These are phyloP conservation scores for Amphiprion percula DNA, from an alignment of 2,113 vertebrate species.

Conservation along the genomic window DNA sequence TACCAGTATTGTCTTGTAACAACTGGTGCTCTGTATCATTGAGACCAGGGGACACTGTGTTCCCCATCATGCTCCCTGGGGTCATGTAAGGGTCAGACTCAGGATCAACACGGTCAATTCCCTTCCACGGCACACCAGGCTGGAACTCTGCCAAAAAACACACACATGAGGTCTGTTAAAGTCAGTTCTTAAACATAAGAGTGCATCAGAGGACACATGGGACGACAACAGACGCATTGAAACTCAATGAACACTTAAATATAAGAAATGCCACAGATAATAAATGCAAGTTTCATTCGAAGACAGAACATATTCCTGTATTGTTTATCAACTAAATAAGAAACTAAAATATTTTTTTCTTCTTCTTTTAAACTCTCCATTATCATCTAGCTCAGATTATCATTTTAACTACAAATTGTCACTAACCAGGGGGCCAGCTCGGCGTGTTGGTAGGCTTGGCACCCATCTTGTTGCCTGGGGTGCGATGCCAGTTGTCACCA, in stretches of 20 bases:
- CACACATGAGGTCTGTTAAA: background rate
- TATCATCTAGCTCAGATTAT: background rate
- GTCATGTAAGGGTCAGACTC: constrained; percentile 99
- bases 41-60: constrained; percentile 93
- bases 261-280: background rate
- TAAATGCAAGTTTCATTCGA: background rate
- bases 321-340: no score
- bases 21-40: constrained; percentile 99
- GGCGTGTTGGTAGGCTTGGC: constrained; percentile 91
- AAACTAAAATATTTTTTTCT: background rate
- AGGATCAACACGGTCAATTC: constrained; percentile 97
- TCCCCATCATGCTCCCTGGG: constrained; percentile 97
- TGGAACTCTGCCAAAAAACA: constrained; percentile 91
- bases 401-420: background rate
- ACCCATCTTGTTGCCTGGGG: constrained; percentile 95
- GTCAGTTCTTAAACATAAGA: background rate
- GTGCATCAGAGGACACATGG: background rate
- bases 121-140: constrained; percentile 99
- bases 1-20: constrained; percentile 98
- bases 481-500: constrained; percentile 97
- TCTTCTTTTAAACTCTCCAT: background rate
- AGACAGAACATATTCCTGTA: no score
- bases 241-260: background rate
- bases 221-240: no score
- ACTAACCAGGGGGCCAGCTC: constrained; percentile 98